phyloP scores from a whole-genome alignment of 2,797 vertebrate species.

The Pseudotriccus pelzelni region DNA sequence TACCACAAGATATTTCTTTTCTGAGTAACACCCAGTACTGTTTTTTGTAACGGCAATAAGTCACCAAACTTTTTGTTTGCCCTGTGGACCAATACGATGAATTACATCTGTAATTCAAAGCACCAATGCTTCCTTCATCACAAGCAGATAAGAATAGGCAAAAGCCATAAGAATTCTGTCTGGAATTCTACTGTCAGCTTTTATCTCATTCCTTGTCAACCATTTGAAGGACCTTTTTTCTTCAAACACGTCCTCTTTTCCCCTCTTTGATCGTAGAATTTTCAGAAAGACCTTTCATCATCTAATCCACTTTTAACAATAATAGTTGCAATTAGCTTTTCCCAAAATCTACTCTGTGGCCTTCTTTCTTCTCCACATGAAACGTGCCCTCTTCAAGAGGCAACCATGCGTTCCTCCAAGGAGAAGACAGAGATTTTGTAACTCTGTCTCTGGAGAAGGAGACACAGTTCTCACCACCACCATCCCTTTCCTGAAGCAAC shows the following conservation, averaged over 20 bases:
- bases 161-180: neutral
- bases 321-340: neutral
- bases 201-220: neutral
- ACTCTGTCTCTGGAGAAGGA: neutral
- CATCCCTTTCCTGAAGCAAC: neutral
- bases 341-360: neutral
- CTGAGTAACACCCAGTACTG: neutral
- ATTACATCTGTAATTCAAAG: neutral
- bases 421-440: neutral
- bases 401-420: neutral
- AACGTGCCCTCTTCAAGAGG: neutral
- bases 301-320: neutral
- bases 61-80: neutral
- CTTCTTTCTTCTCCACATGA: neutral
- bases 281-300: slow-evolving; percentile 1
- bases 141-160: neutral
- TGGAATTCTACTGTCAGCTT: neutral
- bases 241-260: neutral
- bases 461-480: neutral
- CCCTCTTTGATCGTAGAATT: neutral
- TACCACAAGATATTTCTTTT: neutral
- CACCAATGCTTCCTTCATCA: neutral
- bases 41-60: neutral
- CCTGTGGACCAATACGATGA: neutral
- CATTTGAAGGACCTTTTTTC: neutral